Percentiles rank a stretch among this genome's conserved stretches.
Evolutionary conservation across 2,113 vertebrate species (phyloP).

Genomic region (Mugil cephalus): DNA sequence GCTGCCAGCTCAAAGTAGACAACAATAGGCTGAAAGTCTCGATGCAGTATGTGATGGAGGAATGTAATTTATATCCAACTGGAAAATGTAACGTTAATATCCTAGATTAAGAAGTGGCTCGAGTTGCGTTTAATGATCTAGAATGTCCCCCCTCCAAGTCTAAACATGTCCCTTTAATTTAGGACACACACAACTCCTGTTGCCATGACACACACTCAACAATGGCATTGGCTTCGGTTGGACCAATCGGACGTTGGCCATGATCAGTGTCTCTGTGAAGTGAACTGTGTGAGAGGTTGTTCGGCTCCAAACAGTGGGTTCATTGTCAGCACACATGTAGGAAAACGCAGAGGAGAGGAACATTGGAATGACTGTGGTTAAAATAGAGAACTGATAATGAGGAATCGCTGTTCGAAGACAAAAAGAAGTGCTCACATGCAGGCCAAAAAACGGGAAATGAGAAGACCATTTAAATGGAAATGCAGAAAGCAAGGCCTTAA

Average conservation of each 20-base stretch:
- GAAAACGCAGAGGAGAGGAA: slow-evolving; percentile 49
- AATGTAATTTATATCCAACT: neutral
- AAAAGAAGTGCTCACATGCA: slow-evolving; percentile 35
- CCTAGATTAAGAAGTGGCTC: slow-evolving; percentile 6
- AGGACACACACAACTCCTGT: slow-evolving; percentile 27
- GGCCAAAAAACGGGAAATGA: slow-evolving; percentile 1
- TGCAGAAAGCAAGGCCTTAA: slow-evolving; percentile 7
- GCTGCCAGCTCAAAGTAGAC: neutral
- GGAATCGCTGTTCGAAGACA: neutral
- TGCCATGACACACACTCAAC: slow-evolving; percentile 52
- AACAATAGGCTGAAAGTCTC: neutral
- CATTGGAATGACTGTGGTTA: slow-evolving; percentile 5
- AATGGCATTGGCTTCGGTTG: slow-evolving; percentile 49
- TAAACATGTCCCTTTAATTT: slow-evolving; percentile 24
- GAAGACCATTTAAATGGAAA: slow-evolving; percentile 12
- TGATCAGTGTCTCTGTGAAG: slow-evolving; percentile 36
- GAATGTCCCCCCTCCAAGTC: neutral
- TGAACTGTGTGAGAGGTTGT: slow-evolving; percentile 51
- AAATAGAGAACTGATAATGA: slow-evolving; percentile 53
- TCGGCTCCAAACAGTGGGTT: slow-evolving; percentile 63
- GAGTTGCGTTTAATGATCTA: neutral
- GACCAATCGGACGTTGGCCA: slow-evolving; percentile 52
- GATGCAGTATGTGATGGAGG: neutral
- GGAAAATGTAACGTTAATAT: neutral
- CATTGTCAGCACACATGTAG: slow-evolving; percentile 69